Percentiles rank a stretch among this genome's conserved stretches.
phyloP scores from a whole-genome alignment of 2,797 vertebrate genomes.

The Phyllotis vaccarum region DNA sequence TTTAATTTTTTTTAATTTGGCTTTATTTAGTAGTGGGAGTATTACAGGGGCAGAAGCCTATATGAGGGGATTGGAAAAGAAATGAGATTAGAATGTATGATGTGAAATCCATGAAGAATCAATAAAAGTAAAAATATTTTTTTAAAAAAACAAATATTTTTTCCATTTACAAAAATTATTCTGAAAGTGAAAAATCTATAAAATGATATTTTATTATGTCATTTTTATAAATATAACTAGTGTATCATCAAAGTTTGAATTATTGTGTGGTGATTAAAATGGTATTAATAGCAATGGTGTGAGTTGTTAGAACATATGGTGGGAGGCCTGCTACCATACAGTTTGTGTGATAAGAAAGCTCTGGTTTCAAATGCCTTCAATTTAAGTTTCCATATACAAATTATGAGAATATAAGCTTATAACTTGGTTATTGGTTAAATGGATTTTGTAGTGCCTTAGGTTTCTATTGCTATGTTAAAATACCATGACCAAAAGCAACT shows the following conservation, averaged over 20 bases:
- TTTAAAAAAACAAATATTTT: neutral
- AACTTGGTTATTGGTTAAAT: constrained; percentile 21
- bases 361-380: constrained; percentile 7
- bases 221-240: constrained; percentile 47
- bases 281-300: neutral
- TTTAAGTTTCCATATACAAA: constrained; percentile 50
- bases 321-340: neutral
- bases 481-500: neutral
- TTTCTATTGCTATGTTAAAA: neutral
- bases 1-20: neutral
- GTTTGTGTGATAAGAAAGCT: neutral
- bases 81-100: neutral
- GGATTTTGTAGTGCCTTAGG: neutral
- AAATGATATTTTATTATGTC: constrained; percentile 35
- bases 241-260: neutral
- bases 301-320: neutral
- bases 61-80: neutral
- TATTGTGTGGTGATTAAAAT: neutral
- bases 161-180: constrained; percentile 55
- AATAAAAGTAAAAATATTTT: neutral
- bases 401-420: constrained; percentile 11
- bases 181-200: constrained; percentile 7
- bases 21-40: neutral
- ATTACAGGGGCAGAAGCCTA: neutral
- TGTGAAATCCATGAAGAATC: neutral